Evolutionary conservation across 2,888 invertebrate species (phyloP), one percentile per base, ranked within the genome.

Genomic region (Pherbina coryleti): DNA sequence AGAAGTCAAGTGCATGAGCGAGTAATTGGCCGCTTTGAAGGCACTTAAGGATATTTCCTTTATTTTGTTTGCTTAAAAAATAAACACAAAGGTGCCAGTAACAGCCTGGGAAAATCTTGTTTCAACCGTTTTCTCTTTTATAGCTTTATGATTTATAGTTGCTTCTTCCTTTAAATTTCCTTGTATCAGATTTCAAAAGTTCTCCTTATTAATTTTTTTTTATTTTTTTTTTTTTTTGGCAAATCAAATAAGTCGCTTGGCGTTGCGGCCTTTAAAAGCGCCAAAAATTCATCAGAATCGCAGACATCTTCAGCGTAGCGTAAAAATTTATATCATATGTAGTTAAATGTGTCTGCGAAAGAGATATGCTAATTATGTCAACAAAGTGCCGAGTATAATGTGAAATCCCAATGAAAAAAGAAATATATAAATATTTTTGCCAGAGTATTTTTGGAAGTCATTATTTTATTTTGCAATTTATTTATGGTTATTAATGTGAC

Each of bases 371-470:
- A 64, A 31, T 75, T 57, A n/a, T 51, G 51, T 55, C 64, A 49
- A 37, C 62, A 25, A 75, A 76, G 72, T 74, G n/a, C 64, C 55
- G 64, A 17, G 7, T 11, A 1, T 57, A 7, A 14, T 5, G 17
- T 69, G n/a, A n/a, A n/a, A n/a, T n/a, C n/a, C n/a, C n/a, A n/a
- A n/a, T 17, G 22, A 9, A 14, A 51, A 37, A 60, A 73, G 49
- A 51, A 11, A 14, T 75, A 71, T 79, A 75, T 77, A 75, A 84
- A 83, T 86, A 85, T 79, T 86, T 85, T 86, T 85, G 84, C 84
- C 81, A 83, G n/a, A n/a, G n/a, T 86, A 85, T 79, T 86, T 85
- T 86, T 85, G 84, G 84, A 82, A 83, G 85, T 85, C 86, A 86
- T 78, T 82, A 82, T 81, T 83, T 83, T 81, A 81, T 79, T 82